phyloP scores from a whole-genome alignment of 2,888 invertebrate species.

The Phaedon cochleariae region DNA sequence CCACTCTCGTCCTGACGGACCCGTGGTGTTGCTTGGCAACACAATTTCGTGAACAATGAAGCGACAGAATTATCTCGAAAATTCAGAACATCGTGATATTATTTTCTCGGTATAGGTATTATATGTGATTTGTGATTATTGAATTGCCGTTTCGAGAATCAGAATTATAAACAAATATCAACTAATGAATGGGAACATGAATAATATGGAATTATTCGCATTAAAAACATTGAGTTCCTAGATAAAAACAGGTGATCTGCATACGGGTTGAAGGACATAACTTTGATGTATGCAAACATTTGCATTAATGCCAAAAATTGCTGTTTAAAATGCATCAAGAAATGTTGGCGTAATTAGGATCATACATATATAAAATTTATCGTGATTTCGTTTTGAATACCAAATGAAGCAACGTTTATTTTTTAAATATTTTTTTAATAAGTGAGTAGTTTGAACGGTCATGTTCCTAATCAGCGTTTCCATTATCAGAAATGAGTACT shows the following conservation, averaged over 20 bases:
- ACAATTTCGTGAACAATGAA: too few relatives aligned
- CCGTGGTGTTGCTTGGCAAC: too few relatives aligned
- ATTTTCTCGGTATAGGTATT: too few relatives aligned
- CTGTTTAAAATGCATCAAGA: neutral
- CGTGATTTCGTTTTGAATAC: conserved; percentile 10
- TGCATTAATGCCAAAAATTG: neutral
- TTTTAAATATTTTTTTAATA: neutral
- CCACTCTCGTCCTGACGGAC: too few relatives aligned
- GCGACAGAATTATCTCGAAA: too few relatives aligned
- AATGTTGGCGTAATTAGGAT: neutral
- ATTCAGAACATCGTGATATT: too few relatives aligned
- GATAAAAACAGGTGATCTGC: neutral
- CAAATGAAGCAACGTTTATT: neutral
- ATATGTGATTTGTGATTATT: too few relatives aligned
- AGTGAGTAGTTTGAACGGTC: neutral
- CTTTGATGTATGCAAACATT: conserved; percentile 32
- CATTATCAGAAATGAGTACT: neutral
- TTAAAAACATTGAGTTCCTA: too few relatives aligned
- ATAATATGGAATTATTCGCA: too few relatives aligned
- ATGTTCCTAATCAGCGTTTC: neutral
- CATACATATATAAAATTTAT: conserved; percentile 6
- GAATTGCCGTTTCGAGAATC: too few relatives aligned
- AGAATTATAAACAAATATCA: too few relatives aligned
- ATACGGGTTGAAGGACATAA: neutral
- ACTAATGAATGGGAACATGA: too few relatives aligned